These are phyloP conservation scores for Hypolimnas misippus DNA, from an alignment of 2,888 invertebrate genomes.

Conservation along the genomic window DNA sequence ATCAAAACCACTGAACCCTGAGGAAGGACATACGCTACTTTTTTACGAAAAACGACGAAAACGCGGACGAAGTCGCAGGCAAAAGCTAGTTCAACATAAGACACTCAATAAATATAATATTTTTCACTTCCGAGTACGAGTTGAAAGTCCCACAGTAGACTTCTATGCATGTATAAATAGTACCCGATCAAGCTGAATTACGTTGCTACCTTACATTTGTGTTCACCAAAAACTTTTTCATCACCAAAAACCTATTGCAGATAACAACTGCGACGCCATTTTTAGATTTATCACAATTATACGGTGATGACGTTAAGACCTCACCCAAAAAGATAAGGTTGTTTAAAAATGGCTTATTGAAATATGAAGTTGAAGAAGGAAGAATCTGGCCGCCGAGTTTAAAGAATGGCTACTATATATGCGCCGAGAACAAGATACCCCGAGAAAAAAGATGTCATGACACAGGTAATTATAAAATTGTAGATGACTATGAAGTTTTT, in stretches of 20 bases:
- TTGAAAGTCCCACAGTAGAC: too few species aligned
- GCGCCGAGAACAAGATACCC: slow-evolving; percentile 51
- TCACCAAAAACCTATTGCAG: slow-evolving; percentile 40
- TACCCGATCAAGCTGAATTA: too few species aligned
- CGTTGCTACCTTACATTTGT: not conserved
- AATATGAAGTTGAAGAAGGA: slow-evolving; percentile 48
- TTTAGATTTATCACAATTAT: slow-evolving; percentile 50
- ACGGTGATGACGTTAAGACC: slow-evolving; percentile 38
- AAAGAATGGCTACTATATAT: slow-evolving; percentile 33
- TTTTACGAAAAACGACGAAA: too few species aligned
- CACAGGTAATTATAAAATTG: slow-evolving; percentile 48
- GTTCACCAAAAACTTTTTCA: too few species aligned
- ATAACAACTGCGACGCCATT: slow-evolving; percentile 49
- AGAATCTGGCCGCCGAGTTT: slow-evolving; percentile 50
- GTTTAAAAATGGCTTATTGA: slow-evolving; percentile 49
- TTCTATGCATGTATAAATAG: too few species aligned
- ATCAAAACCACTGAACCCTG: too few species aligned
- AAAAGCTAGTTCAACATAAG: too few species aligned
- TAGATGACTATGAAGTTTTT: too few species aligned
- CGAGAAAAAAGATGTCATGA: slow-evolving; percentile 61
- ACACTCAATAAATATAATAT: too few species aligned
- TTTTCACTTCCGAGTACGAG: too few species aligned
- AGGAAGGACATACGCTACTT: too few species aligned
- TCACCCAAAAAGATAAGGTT: slow-evolving; percentile 34
- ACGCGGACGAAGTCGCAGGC: too few species aligned